These are phyloP conservation scores for Dinothrombium tinctorium DNA, from an alignment of 1,140 invertebrate genomes.

Conservation along the genomic window DNA sequence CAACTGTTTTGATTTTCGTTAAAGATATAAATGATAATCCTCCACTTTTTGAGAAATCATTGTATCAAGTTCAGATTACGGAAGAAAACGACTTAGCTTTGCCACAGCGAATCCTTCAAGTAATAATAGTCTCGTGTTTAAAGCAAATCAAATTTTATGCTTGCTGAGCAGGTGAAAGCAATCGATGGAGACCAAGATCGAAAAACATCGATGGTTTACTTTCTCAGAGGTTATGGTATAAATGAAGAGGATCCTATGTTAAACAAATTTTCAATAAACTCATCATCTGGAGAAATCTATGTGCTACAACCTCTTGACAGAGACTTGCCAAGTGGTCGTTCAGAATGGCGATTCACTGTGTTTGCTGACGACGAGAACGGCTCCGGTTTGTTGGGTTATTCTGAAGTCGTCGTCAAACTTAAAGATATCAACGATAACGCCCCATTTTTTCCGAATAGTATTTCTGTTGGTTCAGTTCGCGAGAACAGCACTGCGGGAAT, in stretches of 20 bases:
- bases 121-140: too few relatives aligned
- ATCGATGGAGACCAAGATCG: constrained; percentile 84
- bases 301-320: constrained; percentile 59
- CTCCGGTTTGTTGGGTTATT: constrained; percentile 81
- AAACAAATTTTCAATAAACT: constrained; percentile 87
- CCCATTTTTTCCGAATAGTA: constrained; percentile 67
- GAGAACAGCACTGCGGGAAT: constrained; percentile 74
- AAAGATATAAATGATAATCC: constrained; percentile 82
- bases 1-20: constrained; percentile 78
- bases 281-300: constrained; percentile 74
- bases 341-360: constrained; percentile 92
- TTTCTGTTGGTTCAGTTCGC: constrained; percentile 80
- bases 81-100: constrained; percentile 82
- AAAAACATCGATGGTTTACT: constrained; percentile 83
- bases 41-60: constrained; percentile 69
- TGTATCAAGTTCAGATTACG: constrained; percentile 79
- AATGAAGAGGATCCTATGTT: constrained; percentile 78
- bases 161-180: constrained; percentile 71
- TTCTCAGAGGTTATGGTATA: constrained; percentile 82
- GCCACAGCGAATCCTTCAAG: constrained; percentile 75
- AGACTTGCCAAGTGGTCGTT: constrained; percentile 81
- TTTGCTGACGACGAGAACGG: constrained; percentile 91
- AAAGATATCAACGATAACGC: constrained; percentile 72
- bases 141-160: too few relatives aligned
- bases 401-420: constrained; percentile 90